Percentiles rank a stretch among this genome's conserved stretches.
phyloP scores from a whole-genome alignment of 2,797 vertebrate species.

The Zalophus californianus region DNA sequence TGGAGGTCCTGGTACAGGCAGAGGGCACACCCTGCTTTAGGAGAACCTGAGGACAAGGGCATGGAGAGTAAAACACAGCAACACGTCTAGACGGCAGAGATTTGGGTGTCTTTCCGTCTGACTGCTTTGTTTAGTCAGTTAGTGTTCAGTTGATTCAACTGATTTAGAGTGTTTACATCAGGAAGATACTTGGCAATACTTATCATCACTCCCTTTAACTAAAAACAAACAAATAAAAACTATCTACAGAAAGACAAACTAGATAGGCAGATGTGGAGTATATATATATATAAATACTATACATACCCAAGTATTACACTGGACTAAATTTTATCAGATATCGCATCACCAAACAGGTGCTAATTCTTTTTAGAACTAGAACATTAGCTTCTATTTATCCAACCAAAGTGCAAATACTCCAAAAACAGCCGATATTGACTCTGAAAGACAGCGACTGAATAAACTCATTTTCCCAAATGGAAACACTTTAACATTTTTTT shows the following conservation, averaged over 20 bases:
- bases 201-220: neutral
- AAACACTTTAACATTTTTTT: neutral
- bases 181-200: neutral
- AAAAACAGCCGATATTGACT: constrained; percentile 24
- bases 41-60: neutral
- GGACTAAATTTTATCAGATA: neutral
- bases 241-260: neutral
- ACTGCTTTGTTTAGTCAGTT: neutral
- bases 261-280: neutral
- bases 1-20: rapidly evolving
- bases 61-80: neutral
- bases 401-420: neutral
- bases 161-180: neutral
- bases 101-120: neutral
- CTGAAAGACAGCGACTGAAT: neutral
- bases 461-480: neutral
- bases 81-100: neutral
- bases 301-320: neutral
- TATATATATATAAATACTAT: neutral
- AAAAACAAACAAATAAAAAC: neutral
- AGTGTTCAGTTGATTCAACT: neutral
- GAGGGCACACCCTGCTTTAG: neutral
- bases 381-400: constrained; percentile 4
- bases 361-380: neutral
- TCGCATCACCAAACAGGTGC: neutral